phyloP scores from a whole-genome alignment of 2,888 invertebrate genomes.

The Parapristionchus giblindavisi region DNA sequence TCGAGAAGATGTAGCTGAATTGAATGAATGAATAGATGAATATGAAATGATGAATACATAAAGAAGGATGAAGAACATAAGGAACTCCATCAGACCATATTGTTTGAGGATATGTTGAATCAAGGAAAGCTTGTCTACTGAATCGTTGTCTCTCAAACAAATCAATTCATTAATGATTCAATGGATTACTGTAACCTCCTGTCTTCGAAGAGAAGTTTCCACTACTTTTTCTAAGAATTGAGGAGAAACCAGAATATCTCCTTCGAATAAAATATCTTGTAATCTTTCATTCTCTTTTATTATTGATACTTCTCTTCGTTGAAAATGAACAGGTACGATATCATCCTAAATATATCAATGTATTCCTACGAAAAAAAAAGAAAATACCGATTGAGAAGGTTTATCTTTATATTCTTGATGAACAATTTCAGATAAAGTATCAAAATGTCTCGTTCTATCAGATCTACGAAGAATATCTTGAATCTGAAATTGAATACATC shows the following conservation, averaged over 20 bases:
- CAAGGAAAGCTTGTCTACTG: slow-evolving; percentile 24
- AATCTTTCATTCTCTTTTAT: slow-evolving; percentile 3
- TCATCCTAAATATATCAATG: slow-evolving; percentile 11
- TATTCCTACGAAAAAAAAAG: background rate
- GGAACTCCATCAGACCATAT: slow-evolving; percentile 29
- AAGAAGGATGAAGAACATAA: slow-evolving; percentile 8
- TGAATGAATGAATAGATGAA: background rate
- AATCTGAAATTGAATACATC: background rate
- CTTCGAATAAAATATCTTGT: slow-evolving; percentile 28
- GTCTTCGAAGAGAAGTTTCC: slow-evolving; percentile 22
- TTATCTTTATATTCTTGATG: slow-evolving; percentile 31
- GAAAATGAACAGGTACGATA: background rate
- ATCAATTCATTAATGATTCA: background rate
- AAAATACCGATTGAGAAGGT: background rate
- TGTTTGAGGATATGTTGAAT: slow-evolving; percentile 8
- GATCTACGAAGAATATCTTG: slow-evolving; percentile 24
- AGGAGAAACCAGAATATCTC: slow-evolving; percentile 28
- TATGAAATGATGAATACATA: background rate
- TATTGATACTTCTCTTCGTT: slow-evolving; percentile 17
- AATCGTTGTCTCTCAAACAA: background rate
- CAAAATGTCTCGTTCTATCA: slow-evolving; percentile 10
- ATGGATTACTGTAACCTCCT: background rate
- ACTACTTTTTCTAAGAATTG: slow-evolving; percentile 24
- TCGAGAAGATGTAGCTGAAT: slow-evolving; percentile 24
- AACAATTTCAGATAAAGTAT: slow-evolving; percentile 30